phyloP scores from a whole-genome alignment of 2,797 vertebrate species.

The Sarcophilus harrisii region DNA sequence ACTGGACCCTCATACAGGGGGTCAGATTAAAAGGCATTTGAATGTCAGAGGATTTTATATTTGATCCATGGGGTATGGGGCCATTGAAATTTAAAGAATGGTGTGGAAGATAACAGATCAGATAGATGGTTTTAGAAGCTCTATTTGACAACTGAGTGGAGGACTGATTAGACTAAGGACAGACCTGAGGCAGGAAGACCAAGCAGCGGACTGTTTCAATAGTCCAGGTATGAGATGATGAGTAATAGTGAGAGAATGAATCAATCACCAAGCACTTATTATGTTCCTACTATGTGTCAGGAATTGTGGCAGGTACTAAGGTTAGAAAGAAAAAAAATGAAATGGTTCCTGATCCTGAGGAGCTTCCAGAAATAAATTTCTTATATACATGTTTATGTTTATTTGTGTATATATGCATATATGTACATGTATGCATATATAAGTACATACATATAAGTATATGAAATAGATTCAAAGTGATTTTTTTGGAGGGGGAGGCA shows the following conservation, averaged over 20 bases:
- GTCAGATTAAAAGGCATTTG: background rate
- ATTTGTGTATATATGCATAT: too few species aligned
- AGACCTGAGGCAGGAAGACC: background rate
- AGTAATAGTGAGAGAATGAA: background rate
- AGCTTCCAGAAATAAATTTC: background rate
- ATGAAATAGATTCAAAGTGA: background rate
- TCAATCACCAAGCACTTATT: background rate
- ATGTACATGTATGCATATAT: too few species aligned
- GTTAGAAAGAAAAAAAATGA: background rate
- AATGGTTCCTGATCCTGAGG: background rate
- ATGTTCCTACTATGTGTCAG: background rate
- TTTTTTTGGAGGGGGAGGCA: background rate
- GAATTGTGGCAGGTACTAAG: background rate
- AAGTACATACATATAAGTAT: background rate
- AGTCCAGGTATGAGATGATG: background rate
- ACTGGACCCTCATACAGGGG: background rate
- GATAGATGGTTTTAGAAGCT: background rate
- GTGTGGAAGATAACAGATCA: background rate
- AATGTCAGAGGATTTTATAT: background rate
- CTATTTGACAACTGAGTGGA: background rate
- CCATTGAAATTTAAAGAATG: background rate
- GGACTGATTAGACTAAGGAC: background rate
- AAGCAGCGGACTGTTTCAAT: background rate
- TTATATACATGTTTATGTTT: too few species aligned
- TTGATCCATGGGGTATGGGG: background rate